Evolutionary conservation across 2,113 vertebrate genomes (phyloP), one percentile per base, ranked within the genome.

Genomic region (Peromyscus maniculatus): DNA sequence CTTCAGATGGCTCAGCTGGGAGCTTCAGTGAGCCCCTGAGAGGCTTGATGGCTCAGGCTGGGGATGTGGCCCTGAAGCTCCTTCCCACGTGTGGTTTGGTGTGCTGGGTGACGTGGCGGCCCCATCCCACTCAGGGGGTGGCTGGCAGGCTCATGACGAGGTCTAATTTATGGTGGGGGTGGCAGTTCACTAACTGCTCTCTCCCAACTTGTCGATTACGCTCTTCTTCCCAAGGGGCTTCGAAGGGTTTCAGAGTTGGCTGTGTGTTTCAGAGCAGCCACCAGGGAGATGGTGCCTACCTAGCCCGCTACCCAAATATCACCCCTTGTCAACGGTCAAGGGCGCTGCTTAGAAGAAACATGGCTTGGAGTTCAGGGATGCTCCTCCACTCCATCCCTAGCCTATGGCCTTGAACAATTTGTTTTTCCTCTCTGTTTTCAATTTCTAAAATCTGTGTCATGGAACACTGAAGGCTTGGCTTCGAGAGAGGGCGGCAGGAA

Each of bases 71-170:
- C 96, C 89, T 3, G 22, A 0, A 3, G 87, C 87, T 96, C 64
- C 89, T 96, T 86, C 95, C 97, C 95, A 93, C 83, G 1, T 36
- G 94, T 43, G 62, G 46, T 57, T 91, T 62, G 82, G 59, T 57
- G 89, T 93, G 87, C 91, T 1, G 7, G 69, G 57, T 96, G 97
- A 98, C 66, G 79, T 36, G 87, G 93, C 93, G 36, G 93, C 84
- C 87, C 82, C 83, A 3, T 64, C 95, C 97, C 87, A 91, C 97
- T 95, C 97, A 71, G 98, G 94, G 95, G 97, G 97, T 3, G 95
- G 95, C 91, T 7, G 94, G 94, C 71, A 39, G 71, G 19, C 83
- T 93, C 93, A 28, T 96, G 88, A 67, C 90, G 89, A 93, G 86
- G 97, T 96, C 92, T 95, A 52, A 97, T 95, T 94, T 92, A 66